Conservation (phyloP, 2,113 vertebrate genomes). For the Tetraodon nigroviridis region DNA sequence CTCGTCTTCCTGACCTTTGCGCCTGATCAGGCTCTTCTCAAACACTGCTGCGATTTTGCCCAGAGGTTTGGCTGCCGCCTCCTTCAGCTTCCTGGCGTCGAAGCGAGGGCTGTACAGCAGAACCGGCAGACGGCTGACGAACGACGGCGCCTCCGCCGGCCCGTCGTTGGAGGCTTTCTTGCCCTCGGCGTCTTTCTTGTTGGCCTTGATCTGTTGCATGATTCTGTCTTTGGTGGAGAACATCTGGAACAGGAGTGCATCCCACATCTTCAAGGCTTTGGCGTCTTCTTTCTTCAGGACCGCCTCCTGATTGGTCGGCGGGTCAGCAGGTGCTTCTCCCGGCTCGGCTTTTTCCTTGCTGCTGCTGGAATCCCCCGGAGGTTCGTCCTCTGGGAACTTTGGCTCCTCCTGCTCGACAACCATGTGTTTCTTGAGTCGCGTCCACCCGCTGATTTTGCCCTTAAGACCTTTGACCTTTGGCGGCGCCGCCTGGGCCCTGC, state of each 20-base stretch:
- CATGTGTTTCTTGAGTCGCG: conserved; percentile 85
- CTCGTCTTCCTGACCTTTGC: conserved; percentile 68
- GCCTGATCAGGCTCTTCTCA: conserved; percentile 70
- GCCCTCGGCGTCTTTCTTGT: conserved; percentile 54
- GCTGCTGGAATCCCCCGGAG: conserved; percentile 23
- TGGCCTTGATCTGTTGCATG: conserved; percentile 64
- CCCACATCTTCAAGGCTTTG: conserved; percentile 85
- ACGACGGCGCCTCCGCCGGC: conserved; percentile 60
- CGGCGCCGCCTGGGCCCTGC: conserved; percentile 9
- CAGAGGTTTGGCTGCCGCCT: conserved; percentile 78
- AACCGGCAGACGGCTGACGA: conserved; percentile 76
- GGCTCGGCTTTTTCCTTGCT: conserved; percentile 17
- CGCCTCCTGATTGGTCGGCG: conserved; percentile 46
- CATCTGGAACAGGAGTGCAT: conserved; percentile 87
- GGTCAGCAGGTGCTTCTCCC: neutral
- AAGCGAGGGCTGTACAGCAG: conserved; percentile 86
- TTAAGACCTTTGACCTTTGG: conserved; percentile 67
- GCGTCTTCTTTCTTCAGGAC: conserved; percentile 53
- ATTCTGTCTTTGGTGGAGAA: conserved; percentile 74
- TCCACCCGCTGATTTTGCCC: conserved; percentile 79
- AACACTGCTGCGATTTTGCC: conserved; percentile 65
- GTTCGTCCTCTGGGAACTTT: conserved; percentile 50
- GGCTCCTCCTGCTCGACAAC: conserved; percentile 76
- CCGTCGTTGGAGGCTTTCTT: conserved; percentile 47
- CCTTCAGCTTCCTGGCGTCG: conserved; percentile 87